Percentiles rank a stretch among this genome's conserved stretches.
Evolutionary conservation across 2,888 invertebrate species (phyloP).

Genomic region (Gibbula magus): DNA sequence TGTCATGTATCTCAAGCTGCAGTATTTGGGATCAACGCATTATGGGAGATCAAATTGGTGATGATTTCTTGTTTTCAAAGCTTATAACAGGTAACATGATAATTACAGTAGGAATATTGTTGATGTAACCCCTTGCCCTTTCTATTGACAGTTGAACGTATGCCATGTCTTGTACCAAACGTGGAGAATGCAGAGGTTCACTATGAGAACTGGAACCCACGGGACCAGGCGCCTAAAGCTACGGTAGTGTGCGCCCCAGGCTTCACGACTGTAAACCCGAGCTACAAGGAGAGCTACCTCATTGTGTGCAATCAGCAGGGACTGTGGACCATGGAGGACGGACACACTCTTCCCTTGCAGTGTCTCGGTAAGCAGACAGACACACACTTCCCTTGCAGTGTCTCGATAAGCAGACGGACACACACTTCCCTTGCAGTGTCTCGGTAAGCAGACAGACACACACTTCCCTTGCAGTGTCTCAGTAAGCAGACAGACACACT

Average conservation of each 20-base stretch:
- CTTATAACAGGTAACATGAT: no score
- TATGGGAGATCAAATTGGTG: no score
- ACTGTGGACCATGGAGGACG: slow-evolving; percentile 37
- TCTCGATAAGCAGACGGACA: slow-evolving; percentile 39
- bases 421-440: slow-evolving; percentile 33
- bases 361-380: slow-evolving; percentile 42
- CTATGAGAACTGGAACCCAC: slow-evolving; percentile 16
- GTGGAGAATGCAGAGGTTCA: slow-evolving; percentile 28
- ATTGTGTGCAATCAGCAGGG: slow-evolving; percentile 42
- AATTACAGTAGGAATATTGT: no score
- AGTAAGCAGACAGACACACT: slow-evolving; percentile 36
- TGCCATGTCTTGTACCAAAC: no score
- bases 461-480: slow-evolving; percentile 34
- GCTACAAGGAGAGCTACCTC: slow-evolving; percentile 24
- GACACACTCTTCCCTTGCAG: slow-evolving; percentile 27
- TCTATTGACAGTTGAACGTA: no score
- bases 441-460: slow-evolving; percentile 38
- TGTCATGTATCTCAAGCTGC: no score
- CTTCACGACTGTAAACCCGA: slow-evolving; percentile 27
- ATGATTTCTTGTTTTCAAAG: no score
- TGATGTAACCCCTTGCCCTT: no score
- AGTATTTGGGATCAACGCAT: no score
- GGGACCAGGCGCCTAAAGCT: slow-evolving; percentile 41
- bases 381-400: slow-evolving; percentile 33
- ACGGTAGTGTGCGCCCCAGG: slow-evolving; percentile 47